Evolutionary conservation across 1,140 invertebrate species (phyloP).

Genomic region (Drosophila gunungcola): DNA sequence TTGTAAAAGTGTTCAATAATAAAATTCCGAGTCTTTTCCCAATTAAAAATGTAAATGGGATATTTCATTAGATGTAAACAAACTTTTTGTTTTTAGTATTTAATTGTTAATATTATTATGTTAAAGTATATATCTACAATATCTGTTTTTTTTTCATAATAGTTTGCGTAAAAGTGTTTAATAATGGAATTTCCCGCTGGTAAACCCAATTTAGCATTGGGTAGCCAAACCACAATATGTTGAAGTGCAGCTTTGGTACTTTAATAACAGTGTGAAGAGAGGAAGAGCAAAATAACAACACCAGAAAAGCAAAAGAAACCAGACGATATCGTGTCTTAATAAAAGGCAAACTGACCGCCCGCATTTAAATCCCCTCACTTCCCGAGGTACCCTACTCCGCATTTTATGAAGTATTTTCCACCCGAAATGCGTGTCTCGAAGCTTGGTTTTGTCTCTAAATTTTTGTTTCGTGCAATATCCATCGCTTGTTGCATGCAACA

Average conservation of each 20-base stretch:
- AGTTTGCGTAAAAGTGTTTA: no score
- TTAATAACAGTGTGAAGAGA: slow-evolving; percentile 64
- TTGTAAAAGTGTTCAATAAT: no score
- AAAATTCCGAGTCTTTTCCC: no score
- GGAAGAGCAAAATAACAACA: slow-evolving; percentile 34
- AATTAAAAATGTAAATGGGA: no score
- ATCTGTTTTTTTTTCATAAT: no score
- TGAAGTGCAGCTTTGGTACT: slow-evolving; percentile 68
- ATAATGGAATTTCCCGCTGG: not conserved
- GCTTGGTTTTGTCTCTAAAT: slow-evolving; percentile 21
- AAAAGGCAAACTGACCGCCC: slow-evolving; percentile 64
- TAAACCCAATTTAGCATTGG: not conserved
- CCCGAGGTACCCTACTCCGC: not conserved
- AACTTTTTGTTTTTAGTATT: no score
- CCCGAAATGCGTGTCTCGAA: slow-evolving; percentile 73
- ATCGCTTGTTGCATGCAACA: slow-evolving; percentile 29
- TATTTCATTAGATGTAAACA: no score
- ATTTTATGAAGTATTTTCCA: slow-evolving; percentile 47
- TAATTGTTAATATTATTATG: no score
- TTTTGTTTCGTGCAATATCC: slow-evolving; percentile 50
- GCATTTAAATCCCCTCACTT: slow-evolving; percentile 33
- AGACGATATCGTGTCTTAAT: slow-evolving; percentile 69
- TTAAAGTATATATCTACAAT: no score
- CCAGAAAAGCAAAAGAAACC: slow-evolving; percentile 34
- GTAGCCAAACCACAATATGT: slow-evolving; percentile 46